Evolutionary conservation across 1,140 invertebrate species (phyloP).

Genomic region (Choristoneura fumiferana): DNA sequence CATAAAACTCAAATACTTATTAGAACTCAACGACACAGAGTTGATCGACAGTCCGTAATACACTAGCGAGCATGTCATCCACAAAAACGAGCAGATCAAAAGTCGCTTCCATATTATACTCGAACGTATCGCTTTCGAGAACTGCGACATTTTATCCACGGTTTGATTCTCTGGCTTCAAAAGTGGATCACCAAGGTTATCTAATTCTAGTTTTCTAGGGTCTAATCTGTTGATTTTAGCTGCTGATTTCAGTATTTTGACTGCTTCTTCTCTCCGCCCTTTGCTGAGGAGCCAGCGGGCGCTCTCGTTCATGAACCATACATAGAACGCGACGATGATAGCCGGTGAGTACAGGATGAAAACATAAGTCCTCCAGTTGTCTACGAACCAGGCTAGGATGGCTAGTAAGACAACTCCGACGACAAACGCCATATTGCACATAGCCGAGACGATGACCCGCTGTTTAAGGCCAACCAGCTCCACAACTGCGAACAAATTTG

Average conservation of each 20-base stretch:
- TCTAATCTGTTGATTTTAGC: constrained; percentile 85
- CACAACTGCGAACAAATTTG: constrained; percentile 43
- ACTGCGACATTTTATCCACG: constrained; percentile 54
- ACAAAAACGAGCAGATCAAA: constrained; percentile 84
- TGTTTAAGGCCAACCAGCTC: constrained; percentile 69
- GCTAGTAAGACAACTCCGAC: constrained; percentile 85
- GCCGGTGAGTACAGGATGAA: constrained; percentile 84
- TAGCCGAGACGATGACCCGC: constrained; percentile 65
- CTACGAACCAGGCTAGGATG: constrained; percentile 82
- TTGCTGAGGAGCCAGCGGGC: constrained; percentile 89
- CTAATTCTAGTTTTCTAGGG: constrained; percentile 79
- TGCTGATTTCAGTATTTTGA: constrained; percentile 83
- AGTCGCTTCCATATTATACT: constrained; percentile 82
- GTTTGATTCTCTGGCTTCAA: constrained; percentile 50
- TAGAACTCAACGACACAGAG: constrained; percentile 85
- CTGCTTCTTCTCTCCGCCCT: constrained; percentile 85
- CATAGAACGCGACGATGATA: constrained; percentile 85
- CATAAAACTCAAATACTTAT: constrained; percentile 84
- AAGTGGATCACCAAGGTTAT: constrained; percentile 68
- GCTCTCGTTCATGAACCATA: constrained; percentile 93
- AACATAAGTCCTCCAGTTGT: constrained; percentile 85
- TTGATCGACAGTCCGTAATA: constrained; percentile 93
- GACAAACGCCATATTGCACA: constrained; percentile 81
- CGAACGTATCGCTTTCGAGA: constrained; percentile 75
- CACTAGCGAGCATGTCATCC: constrained; percentile 86